Evolutionary conservation across 2,113 vertebrate genomes (phyloP).

Genomic region (Crypturellus undulatus): DNA sequence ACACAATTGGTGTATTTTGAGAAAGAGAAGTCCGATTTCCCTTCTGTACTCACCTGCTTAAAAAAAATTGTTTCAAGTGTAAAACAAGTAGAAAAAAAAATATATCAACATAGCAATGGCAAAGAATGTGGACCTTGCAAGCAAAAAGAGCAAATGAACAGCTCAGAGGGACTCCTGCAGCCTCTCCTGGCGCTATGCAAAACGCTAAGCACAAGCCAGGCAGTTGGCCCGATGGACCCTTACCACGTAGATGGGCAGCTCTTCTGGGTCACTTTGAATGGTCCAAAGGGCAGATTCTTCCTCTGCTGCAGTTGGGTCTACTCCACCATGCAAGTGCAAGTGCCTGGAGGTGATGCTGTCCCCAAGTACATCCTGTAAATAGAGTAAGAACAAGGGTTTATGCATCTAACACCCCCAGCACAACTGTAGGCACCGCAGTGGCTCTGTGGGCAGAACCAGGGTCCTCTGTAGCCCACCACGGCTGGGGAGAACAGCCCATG

Average conservation of each 20-base stretch:
- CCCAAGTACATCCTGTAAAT: not conserved
- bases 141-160: not conserved
- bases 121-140: not conserved
- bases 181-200: not conserved
- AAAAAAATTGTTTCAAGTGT: not conserved
- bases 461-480: not conserved
- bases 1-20: not conserved
- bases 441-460: not conserved
- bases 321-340: not conserved
- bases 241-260: fast-evolving
- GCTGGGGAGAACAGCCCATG: fast-evolving
- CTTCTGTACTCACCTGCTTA: not conserved
- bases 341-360: not conserved
- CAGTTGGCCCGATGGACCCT: not conserved
- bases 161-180: not conserved
- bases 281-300: fast-evolving
- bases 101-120: not conserved
- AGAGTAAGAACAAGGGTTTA: not conserved
- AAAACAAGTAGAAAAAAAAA: not conserved
- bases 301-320: not conserved
- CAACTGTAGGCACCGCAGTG: not conserved
- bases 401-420: not conserved
- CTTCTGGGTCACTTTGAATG: fast-evolving
- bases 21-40: not conserved
- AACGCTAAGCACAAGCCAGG: not conserved